Percentiles rank a stretch among this genome's conserved stretches.
Evolutionary conservation across 2,113 vertebrate species (phyloP).

Genomic region (Oryzias melastigma): DNA sequence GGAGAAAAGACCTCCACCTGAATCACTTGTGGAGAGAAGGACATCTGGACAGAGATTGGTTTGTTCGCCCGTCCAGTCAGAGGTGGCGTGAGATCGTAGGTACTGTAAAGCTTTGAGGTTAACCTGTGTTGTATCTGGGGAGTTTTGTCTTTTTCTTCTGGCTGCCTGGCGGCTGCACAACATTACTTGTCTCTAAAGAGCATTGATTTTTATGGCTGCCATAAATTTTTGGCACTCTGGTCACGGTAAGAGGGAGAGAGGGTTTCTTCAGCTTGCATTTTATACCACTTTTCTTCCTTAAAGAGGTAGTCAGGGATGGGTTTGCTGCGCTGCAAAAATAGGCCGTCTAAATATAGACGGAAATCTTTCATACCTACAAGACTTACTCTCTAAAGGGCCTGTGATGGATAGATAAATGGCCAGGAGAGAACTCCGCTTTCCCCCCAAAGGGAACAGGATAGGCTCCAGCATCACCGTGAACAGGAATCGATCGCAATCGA

Average conservation of each 20-base stretch:
- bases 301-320: slow-evolving; percentile 21
- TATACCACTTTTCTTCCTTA: slow-evolving; percentile 22
- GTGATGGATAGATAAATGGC: too few species aligned
- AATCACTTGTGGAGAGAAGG: slow-evolving; percentile 56
- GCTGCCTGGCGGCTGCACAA: slow-evolving; percentile 58
- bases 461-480: too few species aligned
- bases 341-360: too few species aligned
- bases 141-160: slow-evolving; percentile 41
- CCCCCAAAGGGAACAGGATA: too few species aligned
- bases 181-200: slow-evolving; percentile 78
- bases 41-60: slow-evolving; percentile 25
- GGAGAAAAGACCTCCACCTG: slow-evolving; percentile 28
- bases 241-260: slow-evolving; percentile 50
- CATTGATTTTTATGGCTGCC: slow-evolving; percentile 76
- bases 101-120: slow-evolving; percentile 39
- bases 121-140: slow-evolving; percentile 70
- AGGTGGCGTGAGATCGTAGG: slow-evolving; percentile 45
- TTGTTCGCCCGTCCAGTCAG: slow-evolving; percentile 46
- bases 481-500: too few species aligned
- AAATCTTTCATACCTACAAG: too few species aligned
- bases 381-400: too few species aligned
- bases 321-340: too few species aligned
- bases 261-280: slow-evolving; percentile 28
- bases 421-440: too few species aligned
- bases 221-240: slow-evolving; percentile 68